Evolutionary conservation across 2,888 invertebrate genomes (phyloP), one percentile per base, ranked within the genome.

Genomic region (Meiosimyza platycephala): DNA sequence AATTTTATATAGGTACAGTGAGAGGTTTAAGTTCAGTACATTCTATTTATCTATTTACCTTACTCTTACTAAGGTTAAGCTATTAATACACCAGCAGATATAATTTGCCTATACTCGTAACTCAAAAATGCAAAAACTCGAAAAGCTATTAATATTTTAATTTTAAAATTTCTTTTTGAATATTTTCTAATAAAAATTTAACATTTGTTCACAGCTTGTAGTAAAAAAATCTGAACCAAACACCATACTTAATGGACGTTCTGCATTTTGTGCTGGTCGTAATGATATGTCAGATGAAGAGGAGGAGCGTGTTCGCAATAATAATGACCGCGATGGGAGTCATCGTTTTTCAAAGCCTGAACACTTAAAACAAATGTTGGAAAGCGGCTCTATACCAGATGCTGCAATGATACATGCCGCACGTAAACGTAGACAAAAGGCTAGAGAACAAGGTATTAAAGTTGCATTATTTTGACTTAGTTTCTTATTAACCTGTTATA

Each of bases 361-460:
- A 84, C 91, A 93, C 77, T 92, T 95, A 81, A 93, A 94, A 84
- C 92, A 93, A 80, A 92, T 95, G 80, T 89, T 96, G 76, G 93
- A 93, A 88, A 93, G 94, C 83, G 98, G 98, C 16, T 93, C 93
- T 79, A 98, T 98, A 84, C 98, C 99, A 12, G 98, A 99, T 89
- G 98, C 99, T 12, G 96, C 96, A 69, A 94, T 97, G 90, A 99
- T 99, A 86, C 98, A 98, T 89, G 97, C 97, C 78, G 98, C 98
- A 13, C 91, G 98, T 83, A 99, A 99, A 88, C 92, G 95, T 76
- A 90, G 99, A 81, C 98, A 98, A 89, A 92, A 95, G 89, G 97
- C 97, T 76, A 90, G 98, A 85, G 96, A 97, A 89, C 91, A 93
- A 85, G 91, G 92, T 81, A 75, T 33, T 48, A 18, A 6, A 13